Conservation (phyloP, 1,140 invertebrate species). For the Lepidurus arcticus region DNA sequence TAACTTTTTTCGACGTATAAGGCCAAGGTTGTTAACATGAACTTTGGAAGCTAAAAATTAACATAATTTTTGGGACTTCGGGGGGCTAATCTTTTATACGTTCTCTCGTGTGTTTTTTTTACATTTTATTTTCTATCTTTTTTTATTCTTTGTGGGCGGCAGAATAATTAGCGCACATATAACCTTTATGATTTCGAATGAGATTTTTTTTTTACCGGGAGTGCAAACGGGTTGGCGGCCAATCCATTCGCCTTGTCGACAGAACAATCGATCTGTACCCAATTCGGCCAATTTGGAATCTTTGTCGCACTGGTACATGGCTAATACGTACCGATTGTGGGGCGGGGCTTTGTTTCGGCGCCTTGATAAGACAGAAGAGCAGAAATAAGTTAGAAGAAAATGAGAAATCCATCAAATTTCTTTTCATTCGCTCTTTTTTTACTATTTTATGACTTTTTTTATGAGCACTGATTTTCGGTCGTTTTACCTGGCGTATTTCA, state of each 20-base stretch:
- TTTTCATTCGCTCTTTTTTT: not conserved
- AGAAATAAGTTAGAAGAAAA: not conserved
- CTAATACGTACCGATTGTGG: conserved; percentile 53
- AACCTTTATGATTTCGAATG: not conserved
- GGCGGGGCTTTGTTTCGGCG: conserved; percentile 46
- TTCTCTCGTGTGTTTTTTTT: not conserved
- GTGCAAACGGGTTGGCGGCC: conserved; percentile 51
- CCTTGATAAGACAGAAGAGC: conserved; percentile 37
- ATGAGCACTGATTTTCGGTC: not conserved
- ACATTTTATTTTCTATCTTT: no score
- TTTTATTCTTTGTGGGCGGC: not conserved
- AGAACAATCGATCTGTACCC: conserved; percentile 51
- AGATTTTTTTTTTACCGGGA: conserved; percentile 35
- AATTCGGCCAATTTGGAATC: conserved; percentile 49
- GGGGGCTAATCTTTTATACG: conserved; percentile 22
- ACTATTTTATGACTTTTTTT: not conserved
- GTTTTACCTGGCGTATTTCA: conserved; percentile 16
- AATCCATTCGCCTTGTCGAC: conserved; percentile 51
- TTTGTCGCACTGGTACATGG: conserved; percentile 51
- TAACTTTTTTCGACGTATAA: conserved; percentile 1
- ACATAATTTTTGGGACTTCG: conserved; percentile 10
- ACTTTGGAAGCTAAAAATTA: conserved; percentile 23
- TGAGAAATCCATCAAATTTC: not conserved
- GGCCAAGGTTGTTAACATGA: not conserved
- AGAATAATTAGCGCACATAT: not conserved